Evolutionary conservation across 2,797 vertebrate species (phyloP), one percentile per base, ranked within the genome.

Genomic region (Sebastes diploproa): DNA sequence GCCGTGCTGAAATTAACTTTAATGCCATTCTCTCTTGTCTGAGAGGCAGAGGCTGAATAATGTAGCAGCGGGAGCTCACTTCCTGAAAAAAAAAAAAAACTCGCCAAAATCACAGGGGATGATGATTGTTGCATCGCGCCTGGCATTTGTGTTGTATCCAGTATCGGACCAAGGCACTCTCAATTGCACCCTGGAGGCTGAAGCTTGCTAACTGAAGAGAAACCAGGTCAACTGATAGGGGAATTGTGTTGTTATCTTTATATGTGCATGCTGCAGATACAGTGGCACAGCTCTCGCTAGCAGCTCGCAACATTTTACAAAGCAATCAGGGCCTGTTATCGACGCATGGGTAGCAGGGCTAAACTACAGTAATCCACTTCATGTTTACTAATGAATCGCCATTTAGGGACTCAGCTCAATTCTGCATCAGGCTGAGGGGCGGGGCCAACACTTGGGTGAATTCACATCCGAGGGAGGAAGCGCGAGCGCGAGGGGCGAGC

Each of bases 161-260:
- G 88, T 90, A 82, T 89, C 83, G 89, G 93, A 91, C 89, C 88
- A 34, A 85, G 89, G 84, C 88, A 59, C 86, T 89, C 90, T 91
- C 92, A 92, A 94, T 91, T 91, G 92, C 88, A 85, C 91, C 92
- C 93, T 30, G 84, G 92, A 90, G 93, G 91, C 84, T 63, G 82
- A 34, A 65, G 90, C 89, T 75, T 50, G 87, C 91, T 92, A 90
- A 92, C 91, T 84, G 91, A 89, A 90, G 91, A 91, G 91, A 93
- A 93, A 92, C 87, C 93, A 90, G 93, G 93, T 93, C 93, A 92
- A 88, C 90, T 85, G 91, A 89, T 90, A 72, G 86, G 92, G 93
- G 93, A 92, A 91, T 92, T 82, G 89, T 86, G 86, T 77, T 75
- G 89, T 93, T 94, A 92, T 94, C 92, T 94, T 88, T 87, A 86